A percentile compares a stretch with the other conserved stretches of the same genome.
These are phyloP conservation scores for Eospalax fontanierii DNA, from an alignment of 2,797 vertebrate species.

Conservation along the genomic window DNA sequence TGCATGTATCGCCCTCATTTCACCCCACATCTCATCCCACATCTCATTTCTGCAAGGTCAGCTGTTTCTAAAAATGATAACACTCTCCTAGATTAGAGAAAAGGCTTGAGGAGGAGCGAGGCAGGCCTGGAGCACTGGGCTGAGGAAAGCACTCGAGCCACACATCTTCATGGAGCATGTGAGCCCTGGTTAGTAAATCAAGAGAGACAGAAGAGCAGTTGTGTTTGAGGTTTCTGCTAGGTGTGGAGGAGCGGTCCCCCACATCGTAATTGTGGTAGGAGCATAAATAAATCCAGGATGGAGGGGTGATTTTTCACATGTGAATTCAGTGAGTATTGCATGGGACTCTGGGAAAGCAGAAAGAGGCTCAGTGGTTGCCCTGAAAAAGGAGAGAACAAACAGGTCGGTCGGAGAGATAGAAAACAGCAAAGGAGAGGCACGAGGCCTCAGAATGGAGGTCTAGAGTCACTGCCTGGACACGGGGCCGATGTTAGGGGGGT, in stretches of 20 bases:
- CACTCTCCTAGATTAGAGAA: background rate
- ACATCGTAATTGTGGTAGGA: background rate
- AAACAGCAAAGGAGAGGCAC: background rate
- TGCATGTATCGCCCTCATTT: background rate
- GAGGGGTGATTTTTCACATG: background rate
- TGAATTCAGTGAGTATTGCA: background rate
- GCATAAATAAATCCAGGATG: background rate
- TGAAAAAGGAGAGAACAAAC: background rate
- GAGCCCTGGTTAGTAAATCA: slow-evolving; percentile 76
- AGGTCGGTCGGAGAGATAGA: background rate
- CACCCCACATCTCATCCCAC: background rate
- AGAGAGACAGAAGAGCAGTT: slow-evolving; percentile 54
- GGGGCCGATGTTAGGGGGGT: background rate
- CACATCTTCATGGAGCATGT: slow-evolving; percentile 25
- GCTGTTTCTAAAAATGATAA: slow-evolving; percentile 76
- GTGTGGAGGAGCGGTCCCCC: background rate
- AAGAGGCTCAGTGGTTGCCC: background rate
- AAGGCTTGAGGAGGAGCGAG: slow-evolving; percentile 35
- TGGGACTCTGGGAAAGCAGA: background rate
- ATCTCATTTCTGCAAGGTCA: slow-evolving; percentile 56
- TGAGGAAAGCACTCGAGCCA: slow-evolving; percentile 66
- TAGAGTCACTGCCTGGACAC: background rate
- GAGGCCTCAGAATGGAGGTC: background rate
- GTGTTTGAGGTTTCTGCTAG: slow-evolving; percentile 23
- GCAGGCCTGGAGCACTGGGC: background rate